Conservation (phyloP, 2,113 vertebrate species). For the Carassius carassius region DNA sequence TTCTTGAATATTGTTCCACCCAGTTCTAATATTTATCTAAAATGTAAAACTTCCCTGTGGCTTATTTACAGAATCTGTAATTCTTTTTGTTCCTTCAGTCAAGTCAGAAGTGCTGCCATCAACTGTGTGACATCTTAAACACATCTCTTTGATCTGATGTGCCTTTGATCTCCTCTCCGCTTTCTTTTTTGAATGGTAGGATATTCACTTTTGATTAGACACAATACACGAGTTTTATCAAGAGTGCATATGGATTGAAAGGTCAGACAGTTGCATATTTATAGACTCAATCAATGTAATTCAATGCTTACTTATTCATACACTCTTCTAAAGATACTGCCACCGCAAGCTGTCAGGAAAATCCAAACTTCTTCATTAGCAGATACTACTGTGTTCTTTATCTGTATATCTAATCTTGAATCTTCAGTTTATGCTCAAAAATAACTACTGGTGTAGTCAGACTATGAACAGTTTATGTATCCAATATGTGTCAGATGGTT, state of each 20-base stretch:
- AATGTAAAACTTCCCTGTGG: not conserved
- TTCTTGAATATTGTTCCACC: not conserved
- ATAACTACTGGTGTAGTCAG: not conserved
- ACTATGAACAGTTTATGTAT: not conserved
- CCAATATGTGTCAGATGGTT: not conserved
- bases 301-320: conserved; percentile 27
- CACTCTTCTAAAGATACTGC: not conserved
- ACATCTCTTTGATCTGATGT: conserved; percentile 45
- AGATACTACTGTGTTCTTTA: not conserved
- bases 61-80: conserved; percentile 33
- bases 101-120: conserved; percentile 34
- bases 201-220: conserved; percentile 47
- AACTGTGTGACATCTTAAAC: conserved; percentile 24
- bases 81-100: not conserved
- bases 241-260: conserved; percentile 32
- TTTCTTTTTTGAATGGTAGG: conserved; percentile 36
- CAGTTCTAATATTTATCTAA: not conserved
- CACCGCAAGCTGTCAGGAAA: conserved; percentile 11
- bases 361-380: conserved; percentile 30
- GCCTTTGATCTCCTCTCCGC: conserved; percentile 44
- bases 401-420: not conserved
- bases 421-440: not conserved
- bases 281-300: conserved; percentile 19
- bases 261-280: conserved; percentile 32
- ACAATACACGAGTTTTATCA: conserved; percentile 12